phyloP scores from a whole-genome alignment of 2,888 invertebrate species.

The Drosophila merina region DNA sequence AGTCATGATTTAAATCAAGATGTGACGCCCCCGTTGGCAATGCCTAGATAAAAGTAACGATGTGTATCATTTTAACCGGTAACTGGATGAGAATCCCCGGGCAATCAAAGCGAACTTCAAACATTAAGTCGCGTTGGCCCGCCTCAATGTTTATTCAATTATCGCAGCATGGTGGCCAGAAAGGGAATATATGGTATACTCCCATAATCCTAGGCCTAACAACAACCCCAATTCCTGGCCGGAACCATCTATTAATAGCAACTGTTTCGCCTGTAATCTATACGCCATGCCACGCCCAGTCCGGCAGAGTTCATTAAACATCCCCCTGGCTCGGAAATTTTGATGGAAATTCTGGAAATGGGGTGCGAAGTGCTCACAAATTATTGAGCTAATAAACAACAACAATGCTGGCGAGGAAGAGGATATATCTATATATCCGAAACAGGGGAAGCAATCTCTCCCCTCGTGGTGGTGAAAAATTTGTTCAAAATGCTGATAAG shows the following conservation, averaged over 20 bases:
- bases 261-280: slow-evolving; percentile 75
- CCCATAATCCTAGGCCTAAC: slow-evolving; percentile 1
- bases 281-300: slow-evolving; percentile 70
- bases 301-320: slow-evolving; percentile 48
- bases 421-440: slow-evolving; percentile 34
- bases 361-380: slow-evolving; percentile 69
- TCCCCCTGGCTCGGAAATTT: slow-evolving; percentile 36
- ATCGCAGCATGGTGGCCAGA: slow-evolving; percentile 73
- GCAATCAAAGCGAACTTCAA: slow-evolving; percentile 70
- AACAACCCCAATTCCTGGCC: slow-evolving; percentile 21
- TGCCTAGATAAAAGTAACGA: slow-evolving; percentile 33
- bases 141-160: slow-evolving; percentile 72
- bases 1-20: slow-evolving; percentile 39
- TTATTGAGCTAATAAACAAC: slow-evolving; percentile 77
- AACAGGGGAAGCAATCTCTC: slow-evolving; percentile 58
- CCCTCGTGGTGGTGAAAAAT: slow-evolving; percentile 36
- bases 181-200: not conserved
- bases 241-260: slow-evolving; percentile 61
- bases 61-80: slow-evolving; percentile 30
- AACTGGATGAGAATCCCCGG: slow-evolving; percentile 32
- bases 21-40: slow-evolving; percentile 50
- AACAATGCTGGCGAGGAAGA: slow-evolving; percentile 41
- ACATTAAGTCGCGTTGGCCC: slow-evolving; percentile 56
- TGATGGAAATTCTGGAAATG: slow-evolving; percentile 29
- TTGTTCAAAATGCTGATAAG: slow-evolving; percentile 73